Evolutionary conservation across 1,140 invertebrate species (phyloP).

Genomic region (Drosophila malerkotliana): DNA sequence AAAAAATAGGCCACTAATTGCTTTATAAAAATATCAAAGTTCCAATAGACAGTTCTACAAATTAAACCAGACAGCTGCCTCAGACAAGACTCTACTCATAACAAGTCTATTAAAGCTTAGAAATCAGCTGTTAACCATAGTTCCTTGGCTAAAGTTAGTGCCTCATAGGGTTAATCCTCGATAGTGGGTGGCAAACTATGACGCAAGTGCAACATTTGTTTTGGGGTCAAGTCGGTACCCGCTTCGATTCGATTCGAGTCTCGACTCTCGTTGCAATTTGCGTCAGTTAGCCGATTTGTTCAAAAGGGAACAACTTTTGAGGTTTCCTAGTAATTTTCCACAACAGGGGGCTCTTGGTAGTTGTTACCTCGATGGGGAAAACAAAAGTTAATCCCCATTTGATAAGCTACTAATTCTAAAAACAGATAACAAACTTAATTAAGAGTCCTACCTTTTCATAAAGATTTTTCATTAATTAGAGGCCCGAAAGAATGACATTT

Average conservation of each 20-base stretch:
- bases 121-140: too few species aligned
- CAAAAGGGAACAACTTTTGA: conserved; percentile 41
- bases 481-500: conserved; percentile 35
- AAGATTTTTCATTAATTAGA: conserved; percentile 19
- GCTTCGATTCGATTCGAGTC: conserved; percentile 33
- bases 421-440: too few species aligned
- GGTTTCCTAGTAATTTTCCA: conserved; percentile 59
- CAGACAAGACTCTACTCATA: conserved; percentile 41
- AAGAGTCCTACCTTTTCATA: too few species aligned
- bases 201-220: conserved; percentile 57
- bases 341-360: conserved; percentile 1
- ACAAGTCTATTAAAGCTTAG: conserved; percentile 50
- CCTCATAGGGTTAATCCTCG: conserved; percentile 23
- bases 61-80: conserved; percentile 44
- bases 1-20: neutral
- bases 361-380: neutral
- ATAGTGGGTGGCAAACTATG: conserved; percentile 25
- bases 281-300: conserved; percentile 48
- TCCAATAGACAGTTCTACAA: conserved; percentile 16
- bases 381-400: conserved; percentile 22
- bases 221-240: conserved; percentile 32
- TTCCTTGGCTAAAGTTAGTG: too few species aligned
- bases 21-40: too few species aligned
- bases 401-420: neutral
- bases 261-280: conserved; percentile 52